Evolutionary conservation across 2,888 invertebrate genomes (phyloP).

Genomic region (Papilio gigon): DNA sequence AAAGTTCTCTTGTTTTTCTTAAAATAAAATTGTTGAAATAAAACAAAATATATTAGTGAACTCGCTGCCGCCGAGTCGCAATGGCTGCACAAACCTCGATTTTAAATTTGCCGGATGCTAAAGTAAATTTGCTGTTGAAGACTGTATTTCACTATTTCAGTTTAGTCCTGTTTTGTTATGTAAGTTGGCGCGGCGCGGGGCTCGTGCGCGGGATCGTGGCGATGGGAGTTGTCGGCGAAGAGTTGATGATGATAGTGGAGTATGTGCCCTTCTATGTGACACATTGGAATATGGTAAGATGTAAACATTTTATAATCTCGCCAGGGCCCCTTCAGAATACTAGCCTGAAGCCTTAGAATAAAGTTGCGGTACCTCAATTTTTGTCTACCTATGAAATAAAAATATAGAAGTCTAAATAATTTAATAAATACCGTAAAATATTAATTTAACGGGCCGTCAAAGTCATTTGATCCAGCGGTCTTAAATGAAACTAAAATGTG

Average conservation of each 20-base stretch:
- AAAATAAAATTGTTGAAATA: not conserved
- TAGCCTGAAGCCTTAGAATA: too few relatives aligned
- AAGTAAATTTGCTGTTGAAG: conserved; percentile 5
- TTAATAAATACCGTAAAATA: too few relatives aligned
- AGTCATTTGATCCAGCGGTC: too few relatives aligned
- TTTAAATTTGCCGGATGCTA: not conserved
- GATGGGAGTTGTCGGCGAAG: not conserved
- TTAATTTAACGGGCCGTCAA: too few relatives aligned
- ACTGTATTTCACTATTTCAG: conserved; percentile 25
- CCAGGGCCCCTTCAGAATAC: not conserved
- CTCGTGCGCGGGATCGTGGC: not conserved
- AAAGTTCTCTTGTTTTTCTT: not conserved
- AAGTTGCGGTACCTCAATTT: too few relatives aligned
- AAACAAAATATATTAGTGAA: not conserved
- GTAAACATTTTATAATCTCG: too few relatives aligned
- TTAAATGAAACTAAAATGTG: too few relatives aligned
- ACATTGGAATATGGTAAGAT: conserved; percentile 40
- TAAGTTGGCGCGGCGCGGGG: not conserved
- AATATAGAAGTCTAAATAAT: too few relatives aligned
- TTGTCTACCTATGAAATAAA: too few relatives aligned
- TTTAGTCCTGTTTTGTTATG: conserved; percentile 3
- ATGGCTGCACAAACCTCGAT: not conserved
- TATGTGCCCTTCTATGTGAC: conserved; percentile 17
- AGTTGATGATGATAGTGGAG: not conserved
- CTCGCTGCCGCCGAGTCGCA: not conserved